Conservation (phyloP, 2,888 invertebrate genomes). For the Mantis religiosa region DNA sequence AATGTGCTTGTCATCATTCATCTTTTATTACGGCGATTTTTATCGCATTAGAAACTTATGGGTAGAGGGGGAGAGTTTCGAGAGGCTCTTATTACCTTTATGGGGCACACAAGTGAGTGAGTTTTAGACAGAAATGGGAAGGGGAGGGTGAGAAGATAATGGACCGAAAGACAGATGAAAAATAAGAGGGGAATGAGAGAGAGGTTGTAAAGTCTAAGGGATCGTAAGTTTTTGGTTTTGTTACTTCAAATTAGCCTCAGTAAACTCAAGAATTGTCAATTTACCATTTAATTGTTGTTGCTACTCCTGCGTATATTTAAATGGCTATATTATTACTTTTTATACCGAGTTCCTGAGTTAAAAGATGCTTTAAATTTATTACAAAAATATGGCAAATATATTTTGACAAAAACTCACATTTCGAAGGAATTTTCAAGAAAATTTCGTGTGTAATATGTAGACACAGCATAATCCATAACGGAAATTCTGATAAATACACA, state of each 20-base stretch:
- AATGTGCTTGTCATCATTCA: neutral
- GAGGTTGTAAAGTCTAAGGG: neutral
- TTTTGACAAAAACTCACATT: no score
- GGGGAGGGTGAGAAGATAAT: neutral
- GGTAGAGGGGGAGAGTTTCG: neutral
- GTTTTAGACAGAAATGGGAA: neutral
- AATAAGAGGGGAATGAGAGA: neutral
- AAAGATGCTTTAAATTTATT: no score
- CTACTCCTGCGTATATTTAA: no score
- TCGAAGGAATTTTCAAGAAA: no score
- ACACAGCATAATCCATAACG: no score
- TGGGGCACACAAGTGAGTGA: slow-evolving; percentile 4
- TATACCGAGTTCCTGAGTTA: no score
- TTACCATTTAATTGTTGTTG: neutral
- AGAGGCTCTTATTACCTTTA: neutral
- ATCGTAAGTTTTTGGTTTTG: neutral
- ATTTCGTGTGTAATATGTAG: no score
- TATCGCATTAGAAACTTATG: slow-evolving; percentile 9
- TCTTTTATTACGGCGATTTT: slow-evolving; percentile 7
- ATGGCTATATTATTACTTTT: no score
- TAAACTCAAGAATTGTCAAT: neutral
- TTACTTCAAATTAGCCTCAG: neutral
- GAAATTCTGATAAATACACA: no score
- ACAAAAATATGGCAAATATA: no score
- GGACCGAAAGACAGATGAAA: neutral